Evolutionary conservation across 2,888 invertebrate species (phyloP).

Genomic region (Agrotis puta): DNA sequence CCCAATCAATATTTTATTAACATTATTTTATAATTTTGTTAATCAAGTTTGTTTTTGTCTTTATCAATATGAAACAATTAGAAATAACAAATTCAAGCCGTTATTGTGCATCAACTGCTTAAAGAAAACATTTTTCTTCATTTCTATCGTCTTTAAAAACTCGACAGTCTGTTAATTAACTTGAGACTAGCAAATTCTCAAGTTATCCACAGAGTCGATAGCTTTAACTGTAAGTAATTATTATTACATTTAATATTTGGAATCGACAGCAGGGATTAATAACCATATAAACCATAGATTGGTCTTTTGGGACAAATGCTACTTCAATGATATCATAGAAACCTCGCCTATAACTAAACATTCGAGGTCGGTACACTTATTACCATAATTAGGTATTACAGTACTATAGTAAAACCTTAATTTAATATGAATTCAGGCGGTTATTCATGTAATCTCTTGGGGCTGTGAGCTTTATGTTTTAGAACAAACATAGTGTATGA

Average conservation of each 20-base stretch:
- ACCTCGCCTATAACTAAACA: neutral
- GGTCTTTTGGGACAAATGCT: neutral
- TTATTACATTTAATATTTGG: neutral
- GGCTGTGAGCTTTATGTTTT: conserved; percentile 30
- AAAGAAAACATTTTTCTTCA: neutral
- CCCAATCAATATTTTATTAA: too few relatives aligned
- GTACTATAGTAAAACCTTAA: conserved; percentile 9
- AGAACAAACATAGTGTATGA: conserved; percentile 43
- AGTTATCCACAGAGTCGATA: neutral
- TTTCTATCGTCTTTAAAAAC: too few relatives aligned
- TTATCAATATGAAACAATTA: neutral
- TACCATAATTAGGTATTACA: conserved; percentile 9
- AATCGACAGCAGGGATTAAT: neutral
- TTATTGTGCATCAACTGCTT: neutral
- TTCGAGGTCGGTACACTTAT: neutral
- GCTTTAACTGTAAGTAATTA: neutral
- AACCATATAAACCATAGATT: neutral
- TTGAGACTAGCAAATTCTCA: neutral
- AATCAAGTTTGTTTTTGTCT: neutral
- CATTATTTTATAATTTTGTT: too few relatives aligned
- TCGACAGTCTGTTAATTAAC: neutral
- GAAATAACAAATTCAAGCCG: neutral
- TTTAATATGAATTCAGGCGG: conserved; percentile 22
- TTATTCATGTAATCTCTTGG: conserved; percentile 28
- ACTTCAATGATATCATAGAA: neutral